Evolutionary conservation across 1,140 invertebrate species (phyloP), one percentile per base, ranked within the genome.

Genomic region (Neelides sp.): DNA sequence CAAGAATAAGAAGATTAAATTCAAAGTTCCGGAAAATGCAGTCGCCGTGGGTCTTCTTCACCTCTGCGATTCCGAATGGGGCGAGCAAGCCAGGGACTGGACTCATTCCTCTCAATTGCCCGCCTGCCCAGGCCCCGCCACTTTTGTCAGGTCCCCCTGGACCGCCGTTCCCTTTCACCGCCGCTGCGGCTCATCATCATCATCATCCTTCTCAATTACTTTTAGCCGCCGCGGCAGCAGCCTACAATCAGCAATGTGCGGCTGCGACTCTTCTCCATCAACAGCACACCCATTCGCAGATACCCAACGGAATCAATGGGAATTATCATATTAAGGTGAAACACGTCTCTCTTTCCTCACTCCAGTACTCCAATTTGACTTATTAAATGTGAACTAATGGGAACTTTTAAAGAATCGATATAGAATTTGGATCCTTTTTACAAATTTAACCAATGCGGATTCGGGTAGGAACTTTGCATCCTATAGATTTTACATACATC

Each of bases 161-260:
- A 20, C 43, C 48, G 15, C 20, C 45, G 10, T 44, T 50, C 30
- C 48, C 45, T 19, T 48, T 48, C 35, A 45, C 48, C 26, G 48
- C 48, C 26, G 48, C 53, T 32, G 41, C 48, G 10, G 48, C 53
- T 34, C 40, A 41, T 49, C 36, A 48, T 39, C 42, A 24, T 44
- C 54, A 55, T 48, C 54, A 55, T 48, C 54, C 54, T 46, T 50
- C 54, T 34, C 54, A 55, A 48, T 47, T 55, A 37, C 40, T 55
- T 24, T 28, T 55, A 4, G 54, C 54, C 17, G 42, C 42, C 13
- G 42, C 42, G 3, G 42, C 42, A 3, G 42, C 42, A 3, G 23
- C 24, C 5, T 27, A 27, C 5, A 28, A 28, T 7, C 42, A 44
- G 26, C 42, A 44, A 15, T 44, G 42, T 20, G 42, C 54, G 19